Base-by-base conservation (phyloP, 2,113 vertebrate species). In the Cryptomyrus ogoouensis region DNA sequence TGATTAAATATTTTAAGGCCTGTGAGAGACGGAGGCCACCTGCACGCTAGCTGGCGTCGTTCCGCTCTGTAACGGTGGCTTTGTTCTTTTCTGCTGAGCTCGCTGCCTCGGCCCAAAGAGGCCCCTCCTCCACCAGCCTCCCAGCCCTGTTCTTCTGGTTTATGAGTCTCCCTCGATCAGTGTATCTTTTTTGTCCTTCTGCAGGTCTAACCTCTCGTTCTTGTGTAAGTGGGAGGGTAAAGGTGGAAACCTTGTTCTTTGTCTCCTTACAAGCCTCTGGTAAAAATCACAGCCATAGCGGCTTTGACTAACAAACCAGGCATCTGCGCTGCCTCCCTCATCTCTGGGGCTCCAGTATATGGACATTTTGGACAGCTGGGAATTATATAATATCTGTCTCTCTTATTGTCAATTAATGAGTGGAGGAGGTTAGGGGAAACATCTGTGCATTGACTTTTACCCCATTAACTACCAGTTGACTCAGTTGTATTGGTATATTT, bases 201-300 rank as follows among this genome's bases (percentile, higher is more conserved):
- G 66, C 66, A 74, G 27, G 85, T 50, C 27, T 35, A 56, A 39
- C 50, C 31, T 27, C 50, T 35, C 85, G 24, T n/a, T 52, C 31
- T 58, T 35, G 50, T 31, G 15, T 87, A 87, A 24, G 15, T 53
- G n/a, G 47, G 31, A 52, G 86, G 27, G 31, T 52, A 31, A 31
- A 50, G 47, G 83, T 49, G 47, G 83, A 31, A 50, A 50, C 83
- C 47, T 27, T 50, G 83, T 49, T 27, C 83, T 86, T 49, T 86
- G 83, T 86, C 46, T 86, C 83, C 44, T 86, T 27, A 31, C n/a
- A 86, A n/a, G 47, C 83, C 42, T n/a, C 21, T n/a, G 83, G 83
- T 24, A 17, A 44, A n/a, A 49, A 85, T 44, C 42, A 19, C 2
- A 0, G 35, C 83, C 8, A 10, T 12, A 44, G 24, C 21, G 4